Evolutionary conservation across 2,113 vertebrate species (phyloP), one percentile per base, ranked within the genome.

Genomic region (Chascanopsetta lugubris): DNA sequence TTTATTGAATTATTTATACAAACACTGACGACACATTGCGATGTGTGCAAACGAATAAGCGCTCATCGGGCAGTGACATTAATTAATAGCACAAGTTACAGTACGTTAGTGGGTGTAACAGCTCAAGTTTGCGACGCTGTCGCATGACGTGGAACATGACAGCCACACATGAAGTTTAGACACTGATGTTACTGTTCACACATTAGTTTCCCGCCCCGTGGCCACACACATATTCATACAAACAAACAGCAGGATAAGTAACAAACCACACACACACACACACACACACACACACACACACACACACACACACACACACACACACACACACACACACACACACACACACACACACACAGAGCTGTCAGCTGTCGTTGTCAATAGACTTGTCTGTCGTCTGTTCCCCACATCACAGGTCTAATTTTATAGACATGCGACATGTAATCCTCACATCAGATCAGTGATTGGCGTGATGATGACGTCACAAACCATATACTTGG

Each of bases 351-450:
- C 36, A 40, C 34, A 34, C 9, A 11, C 32, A 40, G 13, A 3
- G 13, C n/a, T 1, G n/a, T 55, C 77, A 85, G 82, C 82, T 83
- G 80, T 72, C 47, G 22, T 47, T 77, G 80, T 87, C 80, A 40
- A 57, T 78, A 45, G 0, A 36, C 21, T n/a, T 43, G 18, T 24
- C 49, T 66, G 61, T 49, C 49, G 34, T 32, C 48, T 58, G 46
- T 20, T 25, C 26, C 21, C 21, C 46, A 22, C 13, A 15, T 9
- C 43, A n/a, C 45, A 27, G 20, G 9, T 9, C 6, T 15, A 3
- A 50, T 2, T 10, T 36, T 17, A 30, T 49, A 32, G 32, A 34
- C 13, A 27, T 40, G 17, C 34, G 12, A 17, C 24, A 36, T n/a
- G n/a, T n/a, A 21, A 57, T 40, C 3, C 30, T 21, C 26, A 42